Conservation (phyloP, 1,140 invertebrate species). For the Pissodes strobi region DNA sequence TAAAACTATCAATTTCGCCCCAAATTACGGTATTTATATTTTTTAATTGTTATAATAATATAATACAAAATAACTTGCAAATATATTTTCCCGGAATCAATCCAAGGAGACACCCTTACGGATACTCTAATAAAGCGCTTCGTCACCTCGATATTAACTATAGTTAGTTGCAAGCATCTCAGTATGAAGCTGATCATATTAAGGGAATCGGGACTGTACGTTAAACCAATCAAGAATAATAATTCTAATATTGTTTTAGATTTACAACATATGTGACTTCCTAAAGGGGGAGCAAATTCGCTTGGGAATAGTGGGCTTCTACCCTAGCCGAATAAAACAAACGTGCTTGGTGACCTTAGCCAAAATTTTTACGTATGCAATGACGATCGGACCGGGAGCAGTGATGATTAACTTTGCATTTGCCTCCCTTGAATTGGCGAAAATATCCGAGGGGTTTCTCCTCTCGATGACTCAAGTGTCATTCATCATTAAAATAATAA, state of each 20-base stretch:
- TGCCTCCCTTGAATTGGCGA: background rate
- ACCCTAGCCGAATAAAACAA: slow-evolving; percentile 16
- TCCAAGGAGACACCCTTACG: no score
- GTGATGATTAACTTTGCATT: slow-evolving; percentile 1
- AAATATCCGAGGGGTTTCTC: slow-evolving; percentile 20
- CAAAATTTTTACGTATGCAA: background rate
- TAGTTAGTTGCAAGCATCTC: no score
- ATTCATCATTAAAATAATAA: slow-evolving; percentile 28
- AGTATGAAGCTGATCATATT: no score
- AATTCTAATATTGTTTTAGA: slow-evolving; percentile 15
- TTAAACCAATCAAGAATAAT: no score
- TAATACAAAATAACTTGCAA: no score
- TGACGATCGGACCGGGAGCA: background rate
- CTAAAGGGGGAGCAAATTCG: slow-evolving; percentile 1
- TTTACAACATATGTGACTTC: background rate
- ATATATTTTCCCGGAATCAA: no score
- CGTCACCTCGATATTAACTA: no score
- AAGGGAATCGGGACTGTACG: no score
- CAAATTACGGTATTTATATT: no score
- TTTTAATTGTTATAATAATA: no score
- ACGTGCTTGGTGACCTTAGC: background rate
- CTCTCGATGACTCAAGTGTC: slow-evolving; percentile 27
- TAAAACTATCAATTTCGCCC: no score
- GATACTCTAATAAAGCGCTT: no score
- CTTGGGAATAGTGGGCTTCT: slow-evolving; percentile 19